Percentiles rank a stretch among this genome's conserved stretches.
Conservation (phyloP, 2,888 invertebrate genomes). For the Nemurella pictetii region DNA sequence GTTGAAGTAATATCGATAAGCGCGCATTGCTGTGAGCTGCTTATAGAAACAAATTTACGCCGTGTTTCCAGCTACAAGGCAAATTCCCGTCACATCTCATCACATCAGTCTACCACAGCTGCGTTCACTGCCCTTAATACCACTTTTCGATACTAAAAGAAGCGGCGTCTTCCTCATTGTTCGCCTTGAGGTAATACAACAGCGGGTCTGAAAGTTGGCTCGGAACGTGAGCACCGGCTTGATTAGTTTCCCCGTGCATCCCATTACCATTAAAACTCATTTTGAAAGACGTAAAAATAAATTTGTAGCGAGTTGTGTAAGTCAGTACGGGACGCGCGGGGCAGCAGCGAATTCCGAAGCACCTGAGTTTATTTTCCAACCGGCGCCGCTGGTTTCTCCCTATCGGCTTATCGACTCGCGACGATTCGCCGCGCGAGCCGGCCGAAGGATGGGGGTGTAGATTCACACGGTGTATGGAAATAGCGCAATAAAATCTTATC, state of each 20-base stretch:
- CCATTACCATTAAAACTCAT: background rate
- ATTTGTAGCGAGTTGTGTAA: background rate
- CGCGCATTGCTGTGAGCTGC: no score
- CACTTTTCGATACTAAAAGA: no score
- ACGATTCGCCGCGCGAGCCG: background rate
- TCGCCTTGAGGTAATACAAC: background rate
- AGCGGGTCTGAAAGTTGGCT: background rate
- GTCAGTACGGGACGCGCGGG: background rate
- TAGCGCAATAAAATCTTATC: constrained; percentile 26
- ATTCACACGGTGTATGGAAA: constrained; percentile 3
- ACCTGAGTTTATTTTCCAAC: background rate
- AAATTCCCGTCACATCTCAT: no score
- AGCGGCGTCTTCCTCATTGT: no score
- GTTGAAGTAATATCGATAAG: no score
- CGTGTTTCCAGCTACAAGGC: no score
- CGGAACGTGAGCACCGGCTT: background rate
- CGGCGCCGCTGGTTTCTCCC: background rate
- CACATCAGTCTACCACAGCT: no score
- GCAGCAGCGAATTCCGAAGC: background rate
- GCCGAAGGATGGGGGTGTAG: background rate
- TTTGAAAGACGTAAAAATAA: background rate
- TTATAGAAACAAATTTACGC: no score
- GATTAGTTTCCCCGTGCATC: background rate
- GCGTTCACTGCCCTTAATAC: no score
- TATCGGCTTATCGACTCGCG: constrained; percentile 4